Conservation (phyloP, 2,888 invertebrate genomes). For the Tipula vernalis region DNA sequence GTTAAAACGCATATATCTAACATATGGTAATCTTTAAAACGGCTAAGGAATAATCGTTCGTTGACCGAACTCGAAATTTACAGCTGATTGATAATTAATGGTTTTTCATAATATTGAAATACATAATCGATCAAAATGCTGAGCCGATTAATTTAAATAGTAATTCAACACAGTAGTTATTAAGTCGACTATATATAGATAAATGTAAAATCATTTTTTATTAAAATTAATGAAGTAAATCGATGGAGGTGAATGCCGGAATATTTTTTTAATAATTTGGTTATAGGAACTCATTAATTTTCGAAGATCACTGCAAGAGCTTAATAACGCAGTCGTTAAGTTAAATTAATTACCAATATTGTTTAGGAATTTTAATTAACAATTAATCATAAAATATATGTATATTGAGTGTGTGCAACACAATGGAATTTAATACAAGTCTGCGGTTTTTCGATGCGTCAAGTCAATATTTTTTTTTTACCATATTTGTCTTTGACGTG, state of each 20-base stretch:
- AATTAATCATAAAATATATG: background rate
- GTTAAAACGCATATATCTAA: no score
- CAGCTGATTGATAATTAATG: background rate
- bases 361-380: background rate
- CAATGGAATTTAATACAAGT: background rate
- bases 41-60: background rate
- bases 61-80: background rate
- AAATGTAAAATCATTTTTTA: background rate
- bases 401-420: background rate
- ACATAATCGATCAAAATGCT: background rate
- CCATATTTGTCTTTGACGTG: background rate
- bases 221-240: slow-evolving; percentile 4
- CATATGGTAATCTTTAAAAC: no score
- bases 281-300: background rate
- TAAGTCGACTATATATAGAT: background rate
- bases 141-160: background rate
- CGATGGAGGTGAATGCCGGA: background rate
- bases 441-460: no score
- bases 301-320: background rate
- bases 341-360: background rate
- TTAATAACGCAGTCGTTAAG: background rate
- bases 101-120: background rate
- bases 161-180: slow-evolving; percentile 4
- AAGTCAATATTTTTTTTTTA: background rate
- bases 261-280: background rate